phyloP scores from a whole-genome alignment of 2,113 vertebrate species.

The Pelecanus crispus region DNA sequence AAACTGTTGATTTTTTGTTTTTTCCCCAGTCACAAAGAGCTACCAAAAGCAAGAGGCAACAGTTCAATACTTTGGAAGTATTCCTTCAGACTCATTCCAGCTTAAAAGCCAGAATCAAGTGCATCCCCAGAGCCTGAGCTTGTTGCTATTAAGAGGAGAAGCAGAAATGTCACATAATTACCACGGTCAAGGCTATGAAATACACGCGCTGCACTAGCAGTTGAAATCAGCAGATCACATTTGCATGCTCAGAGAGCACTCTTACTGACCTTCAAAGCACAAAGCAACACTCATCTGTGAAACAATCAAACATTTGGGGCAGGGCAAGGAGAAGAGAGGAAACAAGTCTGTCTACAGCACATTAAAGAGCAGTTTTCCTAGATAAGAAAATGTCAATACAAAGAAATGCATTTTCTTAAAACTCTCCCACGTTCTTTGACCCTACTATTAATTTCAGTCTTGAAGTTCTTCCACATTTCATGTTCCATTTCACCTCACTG shows the following conservation, averaged over 20 bases:
- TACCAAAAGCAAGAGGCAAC: not conserved
- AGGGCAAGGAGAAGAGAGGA: not conserved
- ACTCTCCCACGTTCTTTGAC: not conserved
- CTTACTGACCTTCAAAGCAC: not conserved
- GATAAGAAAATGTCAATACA: not conserved
- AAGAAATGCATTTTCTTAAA: not conserved
- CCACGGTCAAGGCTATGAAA: not conserved
- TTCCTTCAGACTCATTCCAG: not conserved
- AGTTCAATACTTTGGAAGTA: not conserved
- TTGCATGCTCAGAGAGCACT: not conserved
- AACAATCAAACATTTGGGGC: not conserved
- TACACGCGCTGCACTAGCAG: not conserved
- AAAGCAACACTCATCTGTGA: fast-evolving
- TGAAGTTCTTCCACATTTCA: not conserved
- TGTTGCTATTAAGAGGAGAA: not conserved
- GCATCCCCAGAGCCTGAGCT: not conserved
- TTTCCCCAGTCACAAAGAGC: not conserved
- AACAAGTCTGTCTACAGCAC: not conserved
- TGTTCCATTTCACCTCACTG: not conserved
- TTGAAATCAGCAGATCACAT: not conserved
- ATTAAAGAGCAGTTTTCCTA: not conserved
- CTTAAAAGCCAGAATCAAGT: not conserved
- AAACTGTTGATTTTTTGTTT: not conserved
- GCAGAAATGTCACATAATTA: not conserved
- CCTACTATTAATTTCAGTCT: not conserved